Conservation (phyloP, 1,140 invertebrate species). For the Cyphomyrmex costatus region DNA sequence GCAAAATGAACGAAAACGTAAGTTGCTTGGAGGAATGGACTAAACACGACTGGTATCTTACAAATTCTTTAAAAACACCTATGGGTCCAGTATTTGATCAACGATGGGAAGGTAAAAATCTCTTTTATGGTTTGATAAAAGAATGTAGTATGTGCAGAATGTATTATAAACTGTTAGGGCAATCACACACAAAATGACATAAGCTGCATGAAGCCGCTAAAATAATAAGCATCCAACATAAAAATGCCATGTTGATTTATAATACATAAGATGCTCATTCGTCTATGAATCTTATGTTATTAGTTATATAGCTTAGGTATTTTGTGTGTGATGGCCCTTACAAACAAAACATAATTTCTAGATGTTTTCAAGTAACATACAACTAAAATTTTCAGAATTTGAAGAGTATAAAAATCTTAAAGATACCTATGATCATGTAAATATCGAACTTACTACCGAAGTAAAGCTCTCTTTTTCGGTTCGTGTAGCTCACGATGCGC, state of each 20-base stretch:
- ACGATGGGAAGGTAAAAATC: conserved; percentile 72
- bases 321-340: no score
- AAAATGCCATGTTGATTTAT: no score
- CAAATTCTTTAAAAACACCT: conserved; percentile 29
- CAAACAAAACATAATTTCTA: neutral
- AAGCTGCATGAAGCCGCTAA: no score
- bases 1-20: conserved; percentile 12
- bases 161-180: neutral
- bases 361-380: neutral
- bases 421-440: neutral
- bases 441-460: neutral
- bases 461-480: conserved; percentile 61
- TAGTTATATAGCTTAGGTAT: no score
- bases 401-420: neutral
- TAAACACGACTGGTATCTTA: conserved; percentile 12
- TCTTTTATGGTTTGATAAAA: no score
- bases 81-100: conserved; percentile 68
- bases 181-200: no score
- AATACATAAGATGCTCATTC: no score
- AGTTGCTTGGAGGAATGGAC: conserved; percentile 34
- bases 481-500: conserved; percentile 33
- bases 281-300: no score
- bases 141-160: neutral
- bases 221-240: no score
- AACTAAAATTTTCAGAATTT: conserved; percentile 27